Evolutionary conservation across 2,113 vertebrate species (phyloP).

Genomic region (Pelobates fuscus): DNA sequence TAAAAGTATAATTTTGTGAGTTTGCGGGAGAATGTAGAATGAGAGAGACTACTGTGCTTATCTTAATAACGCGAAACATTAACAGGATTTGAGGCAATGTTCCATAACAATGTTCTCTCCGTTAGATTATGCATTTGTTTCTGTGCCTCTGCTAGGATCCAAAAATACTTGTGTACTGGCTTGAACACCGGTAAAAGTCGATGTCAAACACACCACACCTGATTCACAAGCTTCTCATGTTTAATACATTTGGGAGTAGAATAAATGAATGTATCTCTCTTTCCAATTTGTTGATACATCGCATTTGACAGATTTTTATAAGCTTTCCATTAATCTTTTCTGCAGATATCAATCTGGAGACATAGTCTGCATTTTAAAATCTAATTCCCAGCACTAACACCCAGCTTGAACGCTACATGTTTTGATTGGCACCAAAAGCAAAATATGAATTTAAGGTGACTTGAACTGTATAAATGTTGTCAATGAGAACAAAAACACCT

Average conservation of each 20-base stretch:
- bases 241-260: not conserved
- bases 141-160: not conserved
- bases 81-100: too few species aligned
- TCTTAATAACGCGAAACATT: too few species aligned
- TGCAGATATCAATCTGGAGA: slow-evolving; percentile 46
- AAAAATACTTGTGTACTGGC: not conserved
- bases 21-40: too few species aligned
- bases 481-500: slow-evolving; percentile 34
- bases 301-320: slow-evolving; percentile 30
- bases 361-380: slow-evolving; percentile 27
- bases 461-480: slow-evolving; percentile 10
- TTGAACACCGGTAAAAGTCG: not conserved
- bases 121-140: too few species aligned
- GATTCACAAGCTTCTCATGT: not conserved
- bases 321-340: slow-evolving; percentile 34
- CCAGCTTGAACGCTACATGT: slow-evolving; percentile 17
- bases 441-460: slow-evolving; percentile 18
- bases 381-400: slow-evolving; percentile 30
- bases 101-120: too few species aligned
- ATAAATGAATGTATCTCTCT: slow-evolving; percentile 3
- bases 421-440: slow-evolving; percentile 30
- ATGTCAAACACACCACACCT: not conserved
- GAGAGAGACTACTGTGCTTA: too few species aligned
- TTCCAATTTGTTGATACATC: slow-evolving; percentile 23
- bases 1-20: too few species aligned